Evolutionary conservation across 1,140 invertebrate species (phyloP).

Genomic region (Papilio xuthus): DNA sequence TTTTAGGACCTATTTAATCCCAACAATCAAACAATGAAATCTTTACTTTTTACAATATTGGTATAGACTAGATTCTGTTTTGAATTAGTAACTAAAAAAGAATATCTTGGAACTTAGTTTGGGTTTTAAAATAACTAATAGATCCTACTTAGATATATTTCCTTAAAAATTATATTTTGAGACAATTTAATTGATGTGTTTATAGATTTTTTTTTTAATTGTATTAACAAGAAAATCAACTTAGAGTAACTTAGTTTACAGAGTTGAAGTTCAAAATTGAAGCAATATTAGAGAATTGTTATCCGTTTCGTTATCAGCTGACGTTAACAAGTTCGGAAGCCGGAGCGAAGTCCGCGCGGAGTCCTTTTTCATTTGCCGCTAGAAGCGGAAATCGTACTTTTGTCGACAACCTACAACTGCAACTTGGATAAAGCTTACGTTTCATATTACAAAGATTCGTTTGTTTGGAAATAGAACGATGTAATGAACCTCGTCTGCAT

Average conservation of each 20-base stretch:
- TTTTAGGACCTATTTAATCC: too few relatives aligned
- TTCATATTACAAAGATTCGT: background rate
- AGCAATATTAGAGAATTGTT: background rate
- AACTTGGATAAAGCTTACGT: background rate
- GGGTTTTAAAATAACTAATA: too few relatives aligned
- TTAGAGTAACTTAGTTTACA: background rate
- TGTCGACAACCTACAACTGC: background rate
- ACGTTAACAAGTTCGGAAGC: conserved; percentile 11
- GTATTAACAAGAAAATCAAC: background rate
- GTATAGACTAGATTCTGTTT: too few relatives aligned
- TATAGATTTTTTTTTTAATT: background rate
- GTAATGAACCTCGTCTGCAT: background rate
- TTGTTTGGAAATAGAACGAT: background rate
- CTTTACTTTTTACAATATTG: too few relatives aligned
- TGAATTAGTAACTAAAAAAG: too few relatives aligned
- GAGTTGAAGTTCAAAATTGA: conserved; percentile 2
- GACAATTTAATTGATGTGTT: background rate
- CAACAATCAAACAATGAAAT: too few relatives aligned
- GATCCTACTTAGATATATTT: too few relatives aligned
- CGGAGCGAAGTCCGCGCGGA: background rate
- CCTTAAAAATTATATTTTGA: too few relatives aligned
- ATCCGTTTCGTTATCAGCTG: background rate
- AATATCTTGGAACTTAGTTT: too few relatives aligned
- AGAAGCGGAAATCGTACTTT: background rate
- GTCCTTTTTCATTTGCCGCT: background rate